Conservation (phyloP, 2,113 vertebrate species). For the Trematomus loennbergii region DNA sequence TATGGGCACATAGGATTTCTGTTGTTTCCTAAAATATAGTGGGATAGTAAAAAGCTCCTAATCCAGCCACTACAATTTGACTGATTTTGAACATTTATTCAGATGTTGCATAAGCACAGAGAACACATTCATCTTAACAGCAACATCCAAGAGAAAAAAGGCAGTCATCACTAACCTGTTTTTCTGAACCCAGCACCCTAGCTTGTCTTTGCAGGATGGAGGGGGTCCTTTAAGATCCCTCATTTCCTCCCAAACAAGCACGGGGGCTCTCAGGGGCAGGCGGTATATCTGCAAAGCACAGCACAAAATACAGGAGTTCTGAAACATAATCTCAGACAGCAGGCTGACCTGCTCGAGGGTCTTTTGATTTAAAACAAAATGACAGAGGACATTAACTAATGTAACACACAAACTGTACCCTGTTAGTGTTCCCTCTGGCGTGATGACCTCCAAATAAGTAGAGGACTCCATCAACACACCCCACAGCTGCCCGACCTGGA, state of each 20-base stretch:
- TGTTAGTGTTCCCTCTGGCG: slow-evolving; percentile 92
- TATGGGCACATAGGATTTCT: too few species aligned
- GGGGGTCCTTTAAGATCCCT: slow-evolving; percentile 90
- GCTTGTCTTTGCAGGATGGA: slow-evolving; percentile 96
- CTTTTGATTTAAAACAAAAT: neutral
- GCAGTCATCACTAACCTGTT: slow-evolving; percentile 87
- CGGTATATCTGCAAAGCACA: slow-evolving; percentile 90
- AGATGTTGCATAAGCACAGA: too few species aligned
- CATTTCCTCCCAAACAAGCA: slow-evolving; percentile 92
- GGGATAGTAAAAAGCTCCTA: too few species aligned
- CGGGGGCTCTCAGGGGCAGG: slow-evolving; percentile 86
- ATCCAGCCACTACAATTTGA: too few species aligned
- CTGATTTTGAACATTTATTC: too few species aligned
- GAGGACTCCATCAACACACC: slow-evolving; percentile 89
- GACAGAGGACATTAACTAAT: neutral
- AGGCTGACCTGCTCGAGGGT: neutral
- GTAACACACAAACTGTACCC: slow-evolving; percentile 77
- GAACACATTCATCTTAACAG: too few species aligned
- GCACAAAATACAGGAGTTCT: neutral
- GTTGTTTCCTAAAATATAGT: too few species aligned
- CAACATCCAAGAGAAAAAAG: neutral
- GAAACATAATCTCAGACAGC: neutral
- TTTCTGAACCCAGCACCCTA: slow-evolving; percentile 95
- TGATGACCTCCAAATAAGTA: slow-evolving; percentile 97
- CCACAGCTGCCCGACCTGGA: slow-evolving; percentile 98